phyloP scores from a whole-genome alignment of 2,113 vertebrate species.

The Pollachius pollachius region DNA sequence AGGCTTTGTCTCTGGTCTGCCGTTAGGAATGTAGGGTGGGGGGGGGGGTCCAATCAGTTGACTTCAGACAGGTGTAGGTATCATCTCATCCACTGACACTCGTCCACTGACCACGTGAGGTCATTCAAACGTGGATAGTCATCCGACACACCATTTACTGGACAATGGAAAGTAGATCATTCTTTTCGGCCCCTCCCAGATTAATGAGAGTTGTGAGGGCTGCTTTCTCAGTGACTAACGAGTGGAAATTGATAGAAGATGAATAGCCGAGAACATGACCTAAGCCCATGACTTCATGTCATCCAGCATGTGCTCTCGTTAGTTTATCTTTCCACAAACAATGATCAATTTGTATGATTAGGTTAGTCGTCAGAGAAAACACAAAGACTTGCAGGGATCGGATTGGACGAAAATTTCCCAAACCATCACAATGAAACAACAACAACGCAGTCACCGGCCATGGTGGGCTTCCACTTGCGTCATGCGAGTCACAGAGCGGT shows the following conservation, averaged over 20 bases:
- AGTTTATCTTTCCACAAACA: slow-evolving; percentile 39
- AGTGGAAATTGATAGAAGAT: slow-evolving; percentile 62
- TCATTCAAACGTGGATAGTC: slow-evolving; percentile 43
- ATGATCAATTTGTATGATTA: slow-evolving; percentile 22
- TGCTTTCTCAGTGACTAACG: slow-evolving; percentile 76
- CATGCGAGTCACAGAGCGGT: not conserved
- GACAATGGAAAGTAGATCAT: slow-evolving; percentile 68
- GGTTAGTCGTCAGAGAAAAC: too few species aligned
- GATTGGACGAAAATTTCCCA: too few species aligned
- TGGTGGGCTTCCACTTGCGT: not conserved
- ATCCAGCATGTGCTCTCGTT: slow-evolving; percentile 43
- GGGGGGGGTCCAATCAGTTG: slow-evolving; percentile 11
- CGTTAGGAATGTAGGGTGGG: slow-evolving; percentile 29
- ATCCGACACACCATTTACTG: slow-evolving; percentile 57
- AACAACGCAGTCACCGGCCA: slow-evolving; percentile 9
- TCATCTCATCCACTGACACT: slow-evolving; percentile 45
- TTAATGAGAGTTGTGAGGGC: slow-evolving; percentile 49
- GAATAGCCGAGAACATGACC: slow-evolving; percentile 49
- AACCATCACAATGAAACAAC: not conserved
- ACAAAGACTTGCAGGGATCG: too few species aligned
- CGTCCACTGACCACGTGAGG: slow-evolving; percentile 40
- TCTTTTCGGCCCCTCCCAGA: slow-evolving; percentile 61
- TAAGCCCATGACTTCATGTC: slow-evolving; percentile 73
- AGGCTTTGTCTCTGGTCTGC: slow-evolving; percentile 24
- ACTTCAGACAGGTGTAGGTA: slow-evolving; percentile 37